These are phyloP conservation scores for Lates japonicus DNA, from an alignment of 2,797 vertebrate genomes.

Conservation along the genomic window DNA sequence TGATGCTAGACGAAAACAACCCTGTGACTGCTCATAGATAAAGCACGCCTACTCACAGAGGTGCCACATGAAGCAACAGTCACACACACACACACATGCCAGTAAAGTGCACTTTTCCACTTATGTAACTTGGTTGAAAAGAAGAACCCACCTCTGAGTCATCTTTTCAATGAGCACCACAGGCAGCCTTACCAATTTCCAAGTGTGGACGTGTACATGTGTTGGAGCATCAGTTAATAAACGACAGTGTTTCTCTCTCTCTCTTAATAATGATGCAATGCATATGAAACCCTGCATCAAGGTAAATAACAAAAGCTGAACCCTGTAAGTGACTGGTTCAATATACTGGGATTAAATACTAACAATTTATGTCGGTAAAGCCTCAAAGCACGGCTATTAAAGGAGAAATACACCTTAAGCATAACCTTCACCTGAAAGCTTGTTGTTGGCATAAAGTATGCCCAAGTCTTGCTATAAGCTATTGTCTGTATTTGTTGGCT, in stretches of 20 bases:
- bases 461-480: constrained; percentile 7
- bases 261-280: too few species aligned
- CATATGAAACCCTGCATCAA: too few species aligned
- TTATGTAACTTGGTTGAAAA: constrained; percentile 45
- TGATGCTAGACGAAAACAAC: constrained; percentile 3
- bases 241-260: neutral
- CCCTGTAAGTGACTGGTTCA: too few species aligned
- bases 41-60: constrained; percentile 14
- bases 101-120: constrained; percentile 22
- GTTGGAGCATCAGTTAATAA: constrained; percentile 22
- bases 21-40: neutral
- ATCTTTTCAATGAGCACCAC: constrained; percentile 25
- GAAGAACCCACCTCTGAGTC: constrained; percentile 49
- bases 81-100: constrained; percentile 8
- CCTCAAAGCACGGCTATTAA: constrained; percentile 5
- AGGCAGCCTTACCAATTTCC: neutral
- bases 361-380: neutral
- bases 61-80: neutral
- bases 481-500: neutral
- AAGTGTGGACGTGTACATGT: constrained; percentile 20
- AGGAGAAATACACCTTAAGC: constrained; percentile 18
- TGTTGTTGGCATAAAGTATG: constrained; percentile 32
- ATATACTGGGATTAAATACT: too few species aligned
- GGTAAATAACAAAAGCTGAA: too few species aligned
- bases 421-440: constrained; percentile 39